Evolutionary conservation across 1,140 invertebrate species (phyloP).

Genomic region (Tetraneura akinire): DNA sequence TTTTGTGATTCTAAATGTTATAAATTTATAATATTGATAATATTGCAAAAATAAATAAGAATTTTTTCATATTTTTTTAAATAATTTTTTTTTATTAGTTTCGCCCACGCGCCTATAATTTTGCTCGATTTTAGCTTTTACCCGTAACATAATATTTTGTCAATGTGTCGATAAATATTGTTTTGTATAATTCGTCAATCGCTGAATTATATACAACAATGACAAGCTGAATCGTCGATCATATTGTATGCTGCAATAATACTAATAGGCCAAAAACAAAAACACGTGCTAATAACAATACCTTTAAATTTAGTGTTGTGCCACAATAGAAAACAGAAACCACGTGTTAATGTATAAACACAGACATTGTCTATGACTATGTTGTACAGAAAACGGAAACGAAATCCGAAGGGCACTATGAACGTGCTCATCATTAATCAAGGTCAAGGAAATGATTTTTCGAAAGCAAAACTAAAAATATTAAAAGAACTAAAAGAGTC

Average conservation of each 20-base stretch:
- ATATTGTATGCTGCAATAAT: background rate
- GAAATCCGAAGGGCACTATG: background rate
- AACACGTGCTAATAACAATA: background rate
- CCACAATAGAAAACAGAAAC: background rate
- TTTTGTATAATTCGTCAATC: conserved; percentile 4
- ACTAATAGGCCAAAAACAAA: background rate
- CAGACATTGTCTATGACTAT: background rate
- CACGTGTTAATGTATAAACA: background rate
- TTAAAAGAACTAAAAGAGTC: too few relatives aligned
- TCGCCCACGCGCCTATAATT: too few relatives aligned
- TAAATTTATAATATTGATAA: too few relatives aligned
- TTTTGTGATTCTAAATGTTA: too few relatives aligned
- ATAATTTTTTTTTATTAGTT: too few relatives aligned
- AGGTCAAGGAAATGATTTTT: background rate
- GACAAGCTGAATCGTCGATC: background rate
- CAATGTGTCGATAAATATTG: conserved; percentile 11
- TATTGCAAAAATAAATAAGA: too few relatives aligned
- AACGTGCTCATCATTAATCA: background rate
- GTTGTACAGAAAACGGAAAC: background rate
- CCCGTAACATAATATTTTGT: conserved; percentile 13
- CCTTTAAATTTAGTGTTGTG: background rate
- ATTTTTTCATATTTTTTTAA: too few relatives aligned
- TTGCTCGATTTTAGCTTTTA: too few relatives aligned
- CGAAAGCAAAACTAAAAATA: conserved; percentile 58
- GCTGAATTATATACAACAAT: background rate